Base-by-base conservation (phyloP, 2,797 vertebrate genomes). In the Labeo calbasu region DNA sequence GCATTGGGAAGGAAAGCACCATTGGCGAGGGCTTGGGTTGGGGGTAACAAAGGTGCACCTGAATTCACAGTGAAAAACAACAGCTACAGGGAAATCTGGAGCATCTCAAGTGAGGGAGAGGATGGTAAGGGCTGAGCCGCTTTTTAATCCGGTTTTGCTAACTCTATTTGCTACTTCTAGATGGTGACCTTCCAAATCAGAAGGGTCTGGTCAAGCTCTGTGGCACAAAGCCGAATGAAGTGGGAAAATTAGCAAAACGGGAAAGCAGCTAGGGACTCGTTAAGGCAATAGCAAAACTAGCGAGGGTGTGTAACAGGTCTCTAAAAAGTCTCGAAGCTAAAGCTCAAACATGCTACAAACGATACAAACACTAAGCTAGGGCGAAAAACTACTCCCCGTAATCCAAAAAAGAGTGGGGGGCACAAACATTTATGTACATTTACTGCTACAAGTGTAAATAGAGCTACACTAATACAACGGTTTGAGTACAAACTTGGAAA, bases 401-500 rank as follows among this genome's bases (percentile, higher is more conserved):
- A 91, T 87, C 88, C 88, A 87, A 90, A 87, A 46, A 92, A 88
- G 89, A 89, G 81, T 69, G 84, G 75, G 85, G 82, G 68, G 84
- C 85, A 86, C 86, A 89, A 91, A 84, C 76, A 83, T 79, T 4
- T 84, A 75, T 77, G 50, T 69, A 89, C 85, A 81, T 68, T 65
- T 76, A 84, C 81, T 77, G 82, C 88, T 86, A 89, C 86, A 69
- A 85, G 86, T 86, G 85, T 89, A 76, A 86, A 89, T 86, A 87
- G 88, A 86, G 87, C 86, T 87, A 90, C 83, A 89, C 89, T 84
- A 84, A 85, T 80, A 89, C 84, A 87, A 86, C 61, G 51, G 78
- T 86, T 89, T 50, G 69, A 89, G 85, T 89, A 92, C 85, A 92
- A 92, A 93, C 87, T 91, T 79, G 88, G 65, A 91, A 70, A 81